Base-by-base conservation (phyloP, 2,888 invertebrate genomes). In the Heterodera filipjevi region DNA sequence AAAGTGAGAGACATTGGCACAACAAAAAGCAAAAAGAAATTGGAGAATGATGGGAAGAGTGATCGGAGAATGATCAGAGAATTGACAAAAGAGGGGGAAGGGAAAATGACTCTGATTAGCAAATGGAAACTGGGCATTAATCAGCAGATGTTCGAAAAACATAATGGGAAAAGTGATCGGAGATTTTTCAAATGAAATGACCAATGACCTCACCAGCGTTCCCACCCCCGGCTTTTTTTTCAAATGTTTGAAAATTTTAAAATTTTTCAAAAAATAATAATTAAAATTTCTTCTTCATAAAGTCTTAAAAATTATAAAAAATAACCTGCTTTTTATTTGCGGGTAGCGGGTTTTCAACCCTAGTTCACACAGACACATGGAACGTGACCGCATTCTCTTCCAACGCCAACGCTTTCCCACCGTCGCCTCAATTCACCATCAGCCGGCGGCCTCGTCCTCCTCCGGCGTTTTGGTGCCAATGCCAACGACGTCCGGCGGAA, bases 361-460 rank as follows among this genome's bases (percentile, higher is more conserved):
- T 49, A 3, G 22, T 64, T 39, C 5, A n/a, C n/a, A n/a, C n/a
- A 75, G 75, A 33, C 70, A 75, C 39, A 66, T 79, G 71, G 79
- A 79, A 35, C 44, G 53, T 32, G 79, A 79, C 53, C 39, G 79
- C 19, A 78, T 79, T 46, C 78, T 79, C 44, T 79, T 79, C 66
- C 79, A 79, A 73, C 79, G 79, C 22, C 79, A 79, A 59, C 66
- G 66, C 27, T 77, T 77, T 59, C 77, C 79, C 39, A 66, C 77
- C 30, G 77, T 76, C 22, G 44, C 77, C 32, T 66, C 74, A 32
- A 78, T 74, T n/a, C 74, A 77, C 70, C 77, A 66, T 59, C 59
- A 71, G 59, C 70, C 44, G 70, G 70, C 35, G 39, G 33, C 30
- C 39, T 76, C 22, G n/a, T 68, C 44, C 35, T 32, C 46, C 32